Evolutionary conservation across 2,113 vertebrate species (phyloP).

Genomic region (Leucoraja erinaceus): DNA sequence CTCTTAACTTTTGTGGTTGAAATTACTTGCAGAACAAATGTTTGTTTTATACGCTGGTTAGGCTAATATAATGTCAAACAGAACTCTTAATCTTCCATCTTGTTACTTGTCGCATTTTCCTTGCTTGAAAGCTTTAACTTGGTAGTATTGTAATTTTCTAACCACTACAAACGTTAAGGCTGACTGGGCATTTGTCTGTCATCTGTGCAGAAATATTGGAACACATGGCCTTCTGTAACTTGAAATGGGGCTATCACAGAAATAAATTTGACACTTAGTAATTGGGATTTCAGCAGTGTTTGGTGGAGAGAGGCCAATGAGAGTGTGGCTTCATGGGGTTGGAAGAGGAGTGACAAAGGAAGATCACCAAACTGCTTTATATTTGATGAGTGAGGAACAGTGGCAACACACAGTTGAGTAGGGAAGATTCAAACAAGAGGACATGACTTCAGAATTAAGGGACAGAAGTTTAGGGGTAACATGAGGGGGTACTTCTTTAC

Average conservation of each 20-base stretch:
- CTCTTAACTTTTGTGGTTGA: not conserved
- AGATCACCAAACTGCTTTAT: not conserved
- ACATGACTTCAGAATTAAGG: too few species aligned
- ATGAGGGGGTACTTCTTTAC: too few species aligned
- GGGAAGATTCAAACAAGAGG: too few species aligned
- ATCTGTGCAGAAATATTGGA: constrained; percentile 3
- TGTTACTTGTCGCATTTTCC: not conserved
- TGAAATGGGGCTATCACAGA: not conserved
- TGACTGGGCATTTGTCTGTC: not conserved
- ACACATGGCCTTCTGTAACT: constrained; percentile 1
- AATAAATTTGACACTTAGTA: not conserved
- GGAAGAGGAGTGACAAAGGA: not conserved
- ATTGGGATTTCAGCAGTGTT: not conserved
- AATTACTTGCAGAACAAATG: not conserved
- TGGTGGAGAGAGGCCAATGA: not conserved
- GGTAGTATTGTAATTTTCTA: not conserved
- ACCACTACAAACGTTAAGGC: not conserved
- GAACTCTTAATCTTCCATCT: not conserved
- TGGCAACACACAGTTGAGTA: not conserved
- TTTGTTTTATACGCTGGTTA: not conserved
- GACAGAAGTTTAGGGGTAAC: too few species aligned
- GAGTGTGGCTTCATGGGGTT: not conserved
- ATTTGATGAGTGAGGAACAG: not conserved
- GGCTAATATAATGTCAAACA: not conserved
- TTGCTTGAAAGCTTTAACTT: constrained; percentile 3